phyloP scores from a whole-genome alignment of 2,888 invertebrate species.

The Drosophila niveifrons region DNA sequence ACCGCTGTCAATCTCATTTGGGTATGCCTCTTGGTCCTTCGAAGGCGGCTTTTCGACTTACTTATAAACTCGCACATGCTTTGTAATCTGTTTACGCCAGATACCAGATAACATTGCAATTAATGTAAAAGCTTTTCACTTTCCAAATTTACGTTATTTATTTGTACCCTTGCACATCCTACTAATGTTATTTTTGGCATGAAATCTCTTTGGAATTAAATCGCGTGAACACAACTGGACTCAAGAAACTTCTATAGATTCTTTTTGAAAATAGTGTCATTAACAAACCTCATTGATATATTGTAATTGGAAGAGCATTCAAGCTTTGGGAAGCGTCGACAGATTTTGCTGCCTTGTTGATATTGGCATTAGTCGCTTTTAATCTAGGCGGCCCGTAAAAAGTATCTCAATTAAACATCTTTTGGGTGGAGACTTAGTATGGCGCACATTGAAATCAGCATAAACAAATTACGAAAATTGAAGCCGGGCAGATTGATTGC shows the following conservation, averaged over 20 bases:
- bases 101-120: slow-evolving; percentile 73
- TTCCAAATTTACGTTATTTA: slow-evolving; percentile 25
- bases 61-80: slow-evolving; percentile 41
- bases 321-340: background rate
- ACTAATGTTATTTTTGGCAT: background rate
- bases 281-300: background rate
- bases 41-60: slow-evolving; percentile 36
- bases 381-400: slow-evolving; percentile 22
- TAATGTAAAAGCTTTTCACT: slow-evolving; percentile 80
- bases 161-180: slow-evolving; percentile 8
- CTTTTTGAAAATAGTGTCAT: background rate
- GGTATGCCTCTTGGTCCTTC: slow-evolving; percentile 19
- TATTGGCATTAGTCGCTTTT: slow-evolving; percentile 11
- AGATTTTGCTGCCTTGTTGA: slow-evolving; percentile 1
- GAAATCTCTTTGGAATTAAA: background rate
- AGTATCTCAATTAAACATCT: slow-evolving; percentile 66
- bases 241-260: background rate
- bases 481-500: slow-evolving; percentile 66
- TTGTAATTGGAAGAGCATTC: slow-evolving; percentile 13
- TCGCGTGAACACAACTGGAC: background rate
- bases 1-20: slow-evolving; percentile 71
- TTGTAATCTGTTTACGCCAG: slow-evolving; percentile 59
- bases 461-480: slow-evolving; percentile 72
- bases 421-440: slow-evolving; percentile 16
- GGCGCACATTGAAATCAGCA: slow-evolving; percentile 61